phyloP scores from a whole-genome alignment of 2,113 vertebrate species.

The Lepus timidus region DNA sequence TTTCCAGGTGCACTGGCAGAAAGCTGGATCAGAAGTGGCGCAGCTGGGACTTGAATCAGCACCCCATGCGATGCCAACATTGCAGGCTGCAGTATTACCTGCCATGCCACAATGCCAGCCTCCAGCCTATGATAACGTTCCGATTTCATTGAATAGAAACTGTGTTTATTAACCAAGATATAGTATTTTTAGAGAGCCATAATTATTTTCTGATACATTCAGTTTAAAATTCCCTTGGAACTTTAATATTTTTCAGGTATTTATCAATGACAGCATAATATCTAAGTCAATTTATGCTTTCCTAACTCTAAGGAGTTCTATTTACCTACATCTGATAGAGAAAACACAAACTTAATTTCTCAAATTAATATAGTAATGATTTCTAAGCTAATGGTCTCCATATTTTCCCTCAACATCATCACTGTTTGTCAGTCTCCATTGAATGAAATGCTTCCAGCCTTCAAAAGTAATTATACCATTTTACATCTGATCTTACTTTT shows the following conservation, averaged over 20 bases:
- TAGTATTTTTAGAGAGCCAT: neutral
- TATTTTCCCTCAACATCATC: neutral
- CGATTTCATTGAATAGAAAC: neutral
- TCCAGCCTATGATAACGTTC: neutral
- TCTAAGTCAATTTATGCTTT: neutral
- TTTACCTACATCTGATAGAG: neutral
- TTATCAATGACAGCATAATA: conserved; percentile 8
- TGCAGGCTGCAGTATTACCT: no score
- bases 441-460: neutral
- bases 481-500: neutral
- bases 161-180: neutral
- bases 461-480: neutral
- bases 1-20: no score
- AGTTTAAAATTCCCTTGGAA: neutral
- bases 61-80: no score
- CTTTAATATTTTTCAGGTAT: conserved; percentile 6
- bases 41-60: no score
- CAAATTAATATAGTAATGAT: neutral
- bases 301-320: neutral
- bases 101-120: no score
- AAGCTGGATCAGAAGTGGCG: no score
- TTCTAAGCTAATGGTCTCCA: neutral
- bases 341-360: conserved; percentile 35
- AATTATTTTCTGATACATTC: neutral
- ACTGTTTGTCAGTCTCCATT: neutral